phyloP scores from a whole-genome alignment of 2,797 vertebrate genomes.

The Leptodactylus fallax region DNA sequence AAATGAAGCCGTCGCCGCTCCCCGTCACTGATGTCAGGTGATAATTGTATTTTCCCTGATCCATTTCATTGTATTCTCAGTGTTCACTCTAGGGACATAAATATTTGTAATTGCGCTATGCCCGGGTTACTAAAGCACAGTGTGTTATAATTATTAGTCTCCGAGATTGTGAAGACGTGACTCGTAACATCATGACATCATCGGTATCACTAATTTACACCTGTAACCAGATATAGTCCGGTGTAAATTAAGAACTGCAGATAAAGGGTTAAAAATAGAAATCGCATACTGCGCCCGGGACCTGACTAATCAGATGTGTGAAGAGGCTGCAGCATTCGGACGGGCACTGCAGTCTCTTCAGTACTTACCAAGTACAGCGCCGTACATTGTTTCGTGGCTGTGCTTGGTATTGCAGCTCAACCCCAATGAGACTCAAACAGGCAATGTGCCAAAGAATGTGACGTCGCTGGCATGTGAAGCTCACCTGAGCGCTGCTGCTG shows the following conservation, averaged over 20 bases:
- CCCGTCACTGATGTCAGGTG: conserved; percentile 23
- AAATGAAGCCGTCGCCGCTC: conserved; percentile 20
- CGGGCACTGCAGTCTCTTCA: no score
- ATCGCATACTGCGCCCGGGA: no score
- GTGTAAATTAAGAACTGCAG: background rate
- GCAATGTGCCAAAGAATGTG: no score
- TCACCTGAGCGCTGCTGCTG: no score
- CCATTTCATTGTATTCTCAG: conserved; percentile 39
- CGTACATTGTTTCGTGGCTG: no score
- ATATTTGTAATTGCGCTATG: conserved; percentile 23
- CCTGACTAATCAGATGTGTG: no score
- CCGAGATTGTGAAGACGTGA: background rate
- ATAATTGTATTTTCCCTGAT: conserved; percentile 54
- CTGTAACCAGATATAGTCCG: background rate
- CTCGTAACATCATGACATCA: background rate
- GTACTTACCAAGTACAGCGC: no score
- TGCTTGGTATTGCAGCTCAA: no score
- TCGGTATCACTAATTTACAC: background rate
- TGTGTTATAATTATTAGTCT: background rate
- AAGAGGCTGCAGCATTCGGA: no score
- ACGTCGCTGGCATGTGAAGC: no score
- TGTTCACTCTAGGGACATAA: background rate
- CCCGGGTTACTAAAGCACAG: background rate
- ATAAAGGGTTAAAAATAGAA: no score
- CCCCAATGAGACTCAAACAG: no score